A percentile compares a stretch with the other conserved stretches of the same genome.
phyloP scores from a whole-genome alignment of 2,113 vertebrate species.

The Erpornis zantholeuca region DNA sequence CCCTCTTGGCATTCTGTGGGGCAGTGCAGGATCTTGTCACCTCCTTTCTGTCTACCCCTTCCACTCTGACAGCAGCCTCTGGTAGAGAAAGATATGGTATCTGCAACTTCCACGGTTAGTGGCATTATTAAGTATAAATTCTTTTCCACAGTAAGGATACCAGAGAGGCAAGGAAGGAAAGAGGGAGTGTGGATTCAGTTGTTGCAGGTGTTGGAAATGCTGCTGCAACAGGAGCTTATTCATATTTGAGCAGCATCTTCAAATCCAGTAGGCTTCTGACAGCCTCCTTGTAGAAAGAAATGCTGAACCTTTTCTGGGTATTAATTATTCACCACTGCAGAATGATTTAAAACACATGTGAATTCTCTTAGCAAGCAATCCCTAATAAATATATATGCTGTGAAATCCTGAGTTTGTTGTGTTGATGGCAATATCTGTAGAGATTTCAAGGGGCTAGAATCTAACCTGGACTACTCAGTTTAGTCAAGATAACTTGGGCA shows the following conservation, averaged over 20 bases:
- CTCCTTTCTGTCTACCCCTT: not conserved
- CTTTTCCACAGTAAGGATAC: not conserved
- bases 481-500: not conserved
- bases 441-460: not conserved
- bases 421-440: not conserved
- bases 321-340: not conserved
- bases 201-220: not conserved
- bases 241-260: not conserved
- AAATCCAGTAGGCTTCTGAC: not conserved
- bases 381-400: not conserved
- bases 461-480: not conserved
- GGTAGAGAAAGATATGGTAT: not conserved
- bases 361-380: not conserved
- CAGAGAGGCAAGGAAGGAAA: not conserved
- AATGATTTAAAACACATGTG: not conserved
- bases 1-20: not conserved
- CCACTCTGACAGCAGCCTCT: not conserved
- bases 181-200: not conserved
- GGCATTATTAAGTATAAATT: not conserved
- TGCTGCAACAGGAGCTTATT: not conserved
- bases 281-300: not conserved
- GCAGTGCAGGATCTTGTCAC: rapidly evolving
- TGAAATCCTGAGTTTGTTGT: not conserved
- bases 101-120: not conserved
- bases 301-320: not conserved